A percentile compares a stretch with the other conserved stretches of the same genome.
phyloP scores from a whole-genome alignment of 2,888 invertebrate genomes.

The Tetragnatha montana region DNA sequence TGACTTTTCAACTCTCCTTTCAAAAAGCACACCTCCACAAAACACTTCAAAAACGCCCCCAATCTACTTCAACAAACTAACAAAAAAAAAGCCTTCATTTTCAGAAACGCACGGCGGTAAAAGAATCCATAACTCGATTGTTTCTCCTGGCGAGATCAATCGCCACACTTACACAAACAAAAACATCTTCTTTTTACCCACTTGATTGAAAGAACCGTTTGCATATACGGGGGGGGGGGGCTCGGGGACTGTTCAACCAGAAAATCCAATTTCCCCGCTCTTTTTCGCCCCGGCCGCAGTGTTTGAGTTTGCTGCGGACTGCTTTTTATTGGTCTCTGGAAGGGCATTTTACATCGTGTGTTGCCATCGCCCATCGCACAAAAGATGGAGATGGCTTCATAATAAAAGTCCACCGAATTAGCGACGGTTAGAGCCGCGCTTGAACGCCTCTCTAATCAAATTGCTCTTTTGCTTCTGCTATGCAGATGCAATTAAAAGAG shows the following conservation, averaged over 20 bases:
- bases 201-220: neutral
- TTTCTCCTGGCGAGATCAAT: neutral
- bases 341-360: neutral
- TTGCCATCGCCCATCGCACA: neutral
- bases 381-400: neutral
- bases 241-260: slow-evolving; percentile 14
- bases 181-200: slow-evolving; percentile 6
- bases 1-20: too few species aligned
- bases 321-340: neutral
- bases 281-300: neutral
- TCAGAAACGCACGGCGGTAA: neutral
- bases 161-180: neutral
- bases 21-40: too few species aligned
- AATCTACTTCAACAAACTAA: too few species aligned
- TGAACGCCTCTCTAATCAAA: neutral
- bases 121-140: neutral
- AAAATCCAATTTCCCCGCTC: slow-evolving; percentile 31
- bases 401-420: neutral
- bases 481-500: neutral
- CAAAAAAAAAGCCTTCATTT: neutral
- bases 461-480: neutral
- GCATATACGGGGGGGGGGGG: slow-evolving; percentile 2
- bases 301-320: neutral
- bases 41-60: too few species aligned
- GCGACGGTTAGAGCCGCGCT: neutral